phyloP scores from a whole-genome alignment of 1,140 invertebrate species.

The Tyrophagus putrescentiae region DNA sequence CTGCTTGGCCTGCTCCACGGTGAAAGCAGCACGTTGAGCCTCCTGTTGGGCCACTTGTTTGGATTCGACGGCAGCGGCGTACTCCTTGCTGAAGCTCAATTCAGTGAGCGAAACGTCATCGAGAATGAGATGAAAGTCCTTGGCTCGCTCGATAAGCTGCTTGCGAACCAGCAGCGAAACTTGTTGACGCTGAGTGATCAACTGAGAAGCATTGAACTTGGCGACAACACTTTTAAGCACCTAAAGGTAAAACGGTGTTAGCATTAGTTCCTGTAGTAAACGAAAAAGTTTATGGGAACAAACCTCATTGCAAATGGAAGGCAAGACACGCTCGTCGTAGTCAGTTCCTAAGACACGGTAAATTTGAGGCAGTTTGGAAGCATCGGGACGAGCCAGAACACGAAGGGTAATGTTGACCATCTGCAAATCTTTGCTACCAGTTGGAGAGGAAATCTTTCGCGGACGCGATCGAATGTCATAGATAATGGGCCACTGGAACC shows the following conservation, averaged over 20 bases:
- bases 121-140: constrained; percentile 94
- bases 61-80: constrained; percentile 97
- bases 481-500: constrained; percentile 92
- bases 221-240: constrained; percentile 92
- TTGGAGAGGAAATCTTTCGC: constrained; percentile 87
- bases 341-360: constrained; percentile 91
- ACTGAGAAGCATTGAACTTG: constrained; percentile 97
- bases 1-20: constrained; percentile 92
- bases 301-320: constrained; percentile 48
- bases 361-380: constrained; percentile 70
- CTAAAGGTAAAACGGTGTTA: constrained; percentile 54
- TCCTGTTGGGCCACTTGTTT: constrained; percentile 99
- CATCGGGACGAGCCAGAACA: constrained; percentile 85
- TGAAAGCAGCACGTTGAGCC: constrained; percentile 92
- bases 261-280: no score
- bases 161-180: constrained; percentile 79
- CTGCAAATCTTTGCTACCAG: constrained; percentile 98
- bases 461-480: constrained; percentile 93
- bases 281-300: background rate
- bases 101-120: constrained; percentile 99
- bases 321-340: constrained; percentile 95
- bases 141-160: constrained; percentile 85
- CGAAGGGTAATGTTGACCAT: constrained; percentile 99
- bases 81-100: constrained; percentile 95
- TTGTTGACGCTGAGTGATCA: constrained; percentile 96